These are phyloP conservation scores for Cromileptes altivelis DNA, from an alignment of 2,113 vertebrate species.

Conservation along the genomic window DNA sequence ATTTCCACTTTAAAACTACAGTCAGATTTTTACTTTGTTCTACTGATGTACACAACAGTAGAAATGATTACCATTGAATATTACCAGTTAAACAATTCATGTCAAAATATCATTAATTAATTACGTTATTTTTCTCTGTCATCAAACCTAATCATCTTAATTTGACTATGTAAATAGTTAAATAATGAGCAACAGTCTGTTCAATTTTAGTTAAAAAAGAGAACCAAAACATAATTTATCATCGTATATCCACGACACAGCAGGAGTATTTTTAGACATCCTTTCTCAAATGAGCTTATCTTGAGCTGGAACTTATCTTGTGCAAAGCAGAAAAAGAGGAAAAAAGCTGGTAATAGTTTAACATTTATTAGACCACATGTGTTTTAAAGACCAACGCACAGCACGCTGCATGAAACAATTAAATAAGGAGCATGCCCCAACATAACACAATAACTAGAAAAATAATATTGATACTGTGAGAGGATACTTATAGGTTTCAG, in stretches of 20 bases:
- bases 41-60: neutral
- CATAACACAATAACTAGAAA: conserved; percentile 38
- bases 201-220: neutral
- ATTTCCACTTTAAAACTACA: no score
- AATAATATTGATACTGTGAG: conserved; percentile 46
- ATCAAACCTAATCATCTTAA: neutral
- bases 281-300: conserved; percentile 10
- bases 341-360: conserved; percentile 12
- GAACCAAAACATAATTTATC: neutral
- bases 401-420: conserved; percentile 46
- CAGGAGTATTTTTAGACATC: conserved; percentile 15
- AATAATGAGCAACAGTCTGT: neutral
- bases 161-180: neutral
- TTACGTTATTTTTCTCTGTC: neutral
- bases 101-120: neutral
- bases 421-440: conserved; percentile 25
- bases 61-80: neutral
- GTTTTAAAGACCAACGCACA: conserved; percentile 10
- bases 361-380: conserved; percentile 31
- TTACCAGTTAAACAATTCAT: neutral
- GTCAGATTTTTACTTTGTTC: no score
- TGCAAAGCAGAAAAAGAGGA: neutral
- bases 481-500: conserved; percentile 38
- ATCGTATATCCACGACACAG: neutral
- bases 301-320: neutral